phyloP scores from a whole-genome alignment of 1,140 invertebrate genomes.

The Pseudoatta argentina region DNA sequence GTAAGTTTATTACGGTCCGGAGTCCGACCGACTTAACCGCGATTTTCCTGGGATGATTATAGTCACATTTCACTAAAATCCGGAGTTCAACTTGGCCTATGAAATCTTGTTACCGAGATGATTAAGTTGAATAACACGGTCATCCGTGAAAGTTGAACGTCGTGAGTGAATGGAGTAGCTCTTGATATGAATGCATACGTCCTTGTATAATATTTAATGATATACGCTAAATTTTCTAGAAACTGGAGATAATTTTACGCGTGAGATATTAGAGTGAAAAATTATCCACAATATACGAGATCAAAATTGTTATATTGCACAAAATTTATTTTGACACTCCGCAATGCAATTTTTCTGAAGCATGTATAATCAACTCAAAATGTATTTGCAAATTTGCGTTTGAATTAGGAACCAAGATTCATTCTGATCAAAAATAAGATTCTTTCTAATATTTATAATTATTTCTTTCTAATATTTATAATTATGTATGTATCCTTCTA shows the following conservation, averaged over 20 bases:
- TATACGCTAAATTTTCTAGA: neutral
- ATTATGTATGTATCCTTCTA: too few relatives aligned
- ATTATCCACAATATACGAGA: neutral
- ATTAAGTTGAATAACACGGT: constrained; percentile 26
- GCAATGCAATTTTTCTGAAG: neutral
- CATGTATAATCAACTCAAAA: too few relatives aligned
- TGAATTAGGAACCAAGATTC: too few relatives aligned
- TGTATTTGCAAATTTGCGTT: too few relatives aligned
- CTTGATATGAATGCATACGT: neutral
- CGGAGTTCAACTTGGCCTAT: neutral
- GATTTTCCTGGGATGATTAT: constrained; percentile 18
- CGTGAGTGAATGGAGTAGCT: neutral
- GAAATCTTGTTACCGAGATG: constrained; percentile 22
- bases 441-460: too few relatives aligned
- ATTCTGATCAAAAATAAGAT: too few relatives aligned
- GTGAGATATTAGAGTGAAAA: neutral
- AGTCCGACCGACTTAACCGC: neutral
- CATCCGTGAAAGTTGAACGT: constrained; percentile 25
- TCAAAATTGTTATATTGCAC: neutral
- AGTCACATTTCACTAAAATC: constrained; percentile 22
- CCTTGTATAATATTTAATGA: neutral
- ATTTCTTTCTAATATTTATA: too few relatives aligned
- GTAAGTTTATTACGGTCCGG: constrained; percentile 47
- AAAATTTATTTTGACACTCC: neutral
- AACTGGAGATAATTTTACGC: neutral